Evolutionary conservation across 2,888 invertebrate genomes (phyloP), one percentile per base, ranked within the genome.

Genomic region (Agrotis clavis): DNA sequence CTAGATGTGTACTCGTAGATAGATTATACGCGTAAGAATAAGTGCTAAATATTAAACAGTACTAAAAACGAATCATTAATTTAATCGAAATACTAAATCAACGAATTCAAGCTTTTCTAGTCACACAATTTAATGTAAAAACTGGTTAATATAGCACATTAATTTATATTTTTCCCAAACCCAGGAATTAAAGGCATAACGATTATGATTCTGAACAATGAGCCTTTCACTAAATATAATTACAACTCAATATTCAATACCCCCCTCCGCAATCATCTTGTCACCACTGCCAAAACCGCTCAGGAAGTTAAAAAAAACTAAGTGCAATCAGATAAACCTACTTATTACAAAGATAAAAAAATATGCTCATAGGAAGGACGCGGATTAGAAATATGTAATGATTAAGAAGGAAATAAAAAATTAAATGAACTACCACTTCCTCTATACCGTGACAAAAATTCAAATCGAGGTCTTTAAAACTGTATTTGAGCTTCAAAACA

Each of bases 381-480:
- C 41, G 3, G 6, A 54, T 25, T 13, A 41, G 9, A 41, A 45
- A 41, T 11, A 41, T 11, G 11, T 41, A 11, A 41, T 41, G 41
- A 11, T 9, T 41, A 41, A 4, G 25, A 13, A 60, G 47, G 75
- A 64, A 74, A 51, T 60, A 64, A 68, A 61, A 51, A 47, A 62
- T 30, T 69, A 35, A 11, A 51, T 65, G 56, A 66, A 73, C 35
- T 62, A 51, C 67, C 67, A 69, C 51, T 77, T 82, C 82, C 82
- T 72, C 65, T 56, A 19, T 48, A 18, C 48, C 60, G 71, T 9
- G 48, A 57, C 19, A 59, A 47, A 47, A 62, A 67, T 60, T n/a
- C n/a, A 66, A 68, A 67, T 69, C 45, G 60, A 57, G 63, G 51
- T 77, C 57, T 72, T 48, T 53, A 66, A 54, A 56, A 71, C 63